Base-by-base conservation (phyloP, 2,113 vertebrate species). In the Nicator chloris region DNA sequence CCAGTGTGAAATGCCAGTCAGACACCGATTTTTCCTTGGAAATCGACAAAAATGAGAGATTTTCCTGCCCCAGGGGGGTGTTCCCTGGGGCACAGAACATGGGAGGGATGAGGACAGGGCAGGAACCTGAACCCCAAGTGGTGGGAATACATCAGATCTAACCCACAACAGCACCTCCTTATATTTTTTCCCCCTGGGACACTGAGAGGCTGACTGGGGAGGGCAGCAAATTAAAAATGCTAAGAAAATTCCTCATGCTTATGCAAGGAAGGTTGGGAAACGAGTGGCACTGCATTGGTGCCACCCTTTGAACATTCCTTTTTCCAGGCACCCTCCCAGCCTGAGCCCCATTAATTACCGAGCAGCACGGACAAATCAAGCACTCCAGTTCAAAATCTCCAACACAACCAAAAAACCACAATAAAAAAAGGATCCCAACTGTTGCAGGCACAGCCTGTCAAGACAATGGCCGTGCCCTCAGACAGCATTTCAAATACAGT, bases 401-500 rank as follows among this genome's bases (percentile, higher is more conserved):
- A 86, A 84, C 79, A 44, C 72, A n/a, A 22, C 88, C 85, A 37
- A 31, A 87, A 95, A 91, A 54, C 53, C 88, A 66, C 37, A 59
- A 91, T 79, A 90, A 91, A 94, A 90, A 91, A 94, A 94, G 87
- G 96, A 88, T 85, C 90, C 97, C 97, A 98, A 98, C 97, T 98
- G 97, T 98, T 98, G 97, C 96, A 40, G 64, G 8, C 90, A 50
- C 89, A 86, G 96, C 77, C 90, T 82, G 77, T 20, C 70, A 88
- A 94, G 93, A 86, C 88, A 92, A 91, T 61, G 17, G 93, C 82
- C 80, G 94, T 72, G 94, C 95, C 97, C 97, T 97, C 17, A 92
- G 96, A 96, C 96, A 97, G 98, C 97, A 61, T 97, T 98, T 98
- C 98, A 98, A 98, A 96, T 96, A 98, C 98, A 98, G 98, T 97